These are phyloP conservation scores for Pollenia amentaria DNA, from an alignment of 2,888 invertebrate genomes.

Conservation along the genomic window DNA sequence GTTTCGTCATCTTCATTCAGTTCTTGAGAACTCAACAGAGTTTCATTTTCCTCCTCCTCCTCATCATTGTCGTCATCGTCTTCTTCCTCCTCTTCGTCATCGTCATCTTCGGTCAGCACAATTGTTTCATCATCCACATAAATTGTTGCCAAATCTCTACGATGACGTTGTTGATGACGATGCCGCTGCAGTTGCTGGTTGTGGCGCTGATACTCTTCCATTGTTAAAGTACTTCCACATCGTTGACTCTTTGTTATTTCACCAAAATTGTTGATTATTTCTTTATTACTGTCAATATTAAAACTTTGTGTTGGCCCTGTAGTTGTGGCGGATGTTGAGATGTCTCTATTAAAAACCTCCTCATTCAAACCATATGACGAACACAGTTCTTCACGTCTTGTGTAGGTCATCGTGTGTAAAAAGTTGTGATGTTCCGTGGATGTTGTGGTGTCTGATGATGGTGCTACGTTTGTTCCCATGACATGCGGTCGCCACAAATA, in stretches of 20 bases:
- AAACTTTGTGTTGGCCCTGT: constrained; percentile 55
- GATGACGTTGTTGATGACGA: constrained; percentile 64
- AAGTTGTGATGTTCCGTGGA: constrained; percentile 62
- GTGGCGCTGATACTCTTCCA: constrained; percentile 62
- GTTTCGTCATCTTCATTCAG: constrained; percentile 79
- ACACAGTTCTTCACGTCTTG: constrained; percentile 65
- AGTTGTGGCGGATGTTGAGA: constrained; percentile 16
- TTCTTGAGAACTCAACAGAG: constrained; percentile 82
- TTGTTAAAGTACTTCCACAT: constrained; percentile 77
- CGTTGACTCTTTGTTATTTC: constrained; percentile 81
- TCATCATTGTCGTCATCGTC: constrained; percentile 80
- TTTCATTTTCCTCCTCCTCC: constrained; percentile 78
- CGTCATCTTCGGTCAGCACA: constrained; percentile 84
- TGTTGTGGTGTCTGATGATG: constrained; percentile 47
- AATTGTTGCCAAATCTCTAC: constrained; percentile 74
- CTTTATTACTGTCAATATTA: constrained; percentile 57
- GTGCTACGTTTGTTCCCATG: constrained; percentile 74
- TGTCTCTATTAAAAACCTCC: constrained; percentile 15
- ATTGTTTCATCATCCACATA: constrained; percentile 83
- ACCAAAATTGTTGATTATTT: constrained; percentile 77
- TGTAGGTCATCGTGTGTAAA: constrained; percentile 69
- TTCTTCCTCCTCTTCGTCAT: constrained; percentile 75
- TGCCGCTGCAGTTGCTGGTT: constrained; percentile 52
- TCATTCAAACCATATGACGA: constrained; percentile 36
- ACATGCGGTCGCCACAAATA: constrained; percentile 83